A percentile compares a stretch with the other conserved stretches of the same genome.
phyloP scores from a whole-genome alignment of 2,113 vertebrate genomes.

The Zeus faber region DNA sequence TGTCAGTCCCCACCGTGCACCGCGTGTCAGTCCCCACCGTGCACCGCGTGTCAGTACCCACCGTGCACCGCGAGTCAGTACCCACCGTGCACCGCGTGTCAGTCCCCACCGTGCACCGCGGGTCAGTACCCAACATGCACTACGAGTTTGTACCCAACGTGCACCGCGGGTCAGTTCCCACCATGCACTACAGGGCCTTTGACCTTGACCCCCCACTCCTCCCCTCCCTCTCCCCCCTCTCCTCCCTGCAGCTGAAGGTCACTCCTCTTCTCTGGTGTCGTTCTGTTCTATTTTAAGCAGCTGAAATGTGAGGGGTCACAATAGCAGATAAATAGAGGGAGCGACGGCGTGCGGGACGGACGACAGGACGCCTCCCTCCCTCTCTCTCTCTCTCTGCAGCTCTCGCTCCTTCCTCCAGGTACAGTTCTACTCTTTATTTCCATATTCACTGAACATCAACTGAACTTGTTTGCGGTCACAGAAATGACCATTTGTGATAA shows the following conservation, averaged over 20 bases:
- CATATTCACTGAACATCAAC: slow-evolving; percentile 71
- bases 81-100: too few species aligned
- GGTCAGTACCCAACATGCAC: too few species aligned
- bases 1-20: too few species aligned
- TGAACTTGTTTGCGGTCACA: too few species aligned
- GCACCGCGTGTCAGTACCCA: too few species aligned
- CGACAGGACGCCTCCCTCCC: slow-evolving; percentile 54
- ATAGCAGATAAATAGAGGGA: slow-evolving; percentile 72
- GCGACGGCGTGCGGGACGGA: slow-evolving; percentile 61
- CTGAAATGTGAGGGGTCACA: slow-evolving; percentile 81
- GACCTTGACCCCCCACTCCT: background rate
- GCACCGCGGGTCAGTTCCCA: too few species aligned
- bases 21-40: too few species aligned
- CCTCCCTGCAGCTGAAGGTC: slow-evolving; percentile 63
- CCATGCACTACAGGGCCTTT: too few species aligned
- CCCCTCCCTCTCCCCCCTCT: slow-evolving; percentile 59
- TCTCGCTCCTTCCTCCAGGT: slow-evolving; percentile 39
- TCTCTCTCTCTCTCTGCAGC: slow-evolving; percentile 47
- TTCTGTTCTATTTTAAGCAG: slow-evolving; percentile 69
- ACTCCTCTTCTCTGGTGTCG: slow-evolving; percentile 71
- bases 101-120: too few species aligned
- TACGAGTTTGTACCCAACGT: too few species aligned
- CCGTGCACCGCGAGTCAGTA: too few species aligned
- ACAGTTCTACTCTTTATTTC: slow-evolving; percentile 56
- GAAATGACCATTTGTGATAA: background rate